Base-by-base conservation (phyloP, 2,888 invertebrate genomes). In the Andrena praecox region DNA sequence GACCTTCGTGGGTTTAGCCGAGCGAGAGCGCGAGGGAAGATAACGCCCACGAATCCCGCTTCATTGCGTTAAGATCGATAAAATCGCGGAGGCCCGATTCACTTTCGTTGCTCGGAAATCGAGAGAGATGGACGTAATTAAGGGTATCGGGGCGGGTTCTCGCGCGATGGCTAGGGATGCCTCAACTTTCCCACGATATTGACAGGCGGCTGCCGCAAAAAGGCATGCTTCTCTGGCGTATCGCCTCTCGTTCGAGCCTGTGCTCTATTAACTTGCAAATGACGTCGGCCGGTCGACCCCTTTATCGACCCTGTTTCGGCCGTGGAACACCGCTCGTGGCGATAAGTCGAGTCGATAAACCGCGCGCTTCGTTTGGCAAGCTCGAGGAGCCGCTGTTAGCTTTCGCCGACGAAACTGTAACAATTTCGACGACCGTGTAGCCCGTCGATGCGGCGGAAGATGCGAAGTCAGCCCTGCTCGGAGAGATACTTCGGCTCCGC, bases 201-300 rank as follows among this genome's bases (percentile, higher is more conserved):
- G 63, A 29, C 52, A 4, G 20, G 16, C n/a, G 6, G 12, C 52
- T 6, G 27, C n/a, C 27, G 35, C 24, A 50, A 60, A 63, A n/a
- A 50, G 10, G 60, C 24, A 33, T 12, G 48, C 42, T 64, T 48
- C 42, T 74, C 56, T 16, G 24, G 24, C 20, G 48, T 31, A 59
- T 62, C 62, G 56, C 33, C 3, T 52, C 68, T 10, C 54, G 64
- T 69, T 74, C 75, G 72, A 82, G 66, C 67, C 33, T 69, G 54
- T 69, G 60, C 77, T 82, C 73, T 82, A 83, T 84, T 74, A 84
- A 78, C 70, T 78, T 83, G 83, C 78, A 84, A 84, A 84, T 75
- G 73, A 83, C 75, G 60, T 27, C 29, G 35, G 66, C 68, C 77
- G 59, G 68, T 60, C 78, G 70, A 77, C 83, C 71, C 73, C 62